These are phyloP conservation scores for Bucco capensis DNA, from an alignment of 2,113 vertebrate genomes.

Conservation along the genomic window DNA sequence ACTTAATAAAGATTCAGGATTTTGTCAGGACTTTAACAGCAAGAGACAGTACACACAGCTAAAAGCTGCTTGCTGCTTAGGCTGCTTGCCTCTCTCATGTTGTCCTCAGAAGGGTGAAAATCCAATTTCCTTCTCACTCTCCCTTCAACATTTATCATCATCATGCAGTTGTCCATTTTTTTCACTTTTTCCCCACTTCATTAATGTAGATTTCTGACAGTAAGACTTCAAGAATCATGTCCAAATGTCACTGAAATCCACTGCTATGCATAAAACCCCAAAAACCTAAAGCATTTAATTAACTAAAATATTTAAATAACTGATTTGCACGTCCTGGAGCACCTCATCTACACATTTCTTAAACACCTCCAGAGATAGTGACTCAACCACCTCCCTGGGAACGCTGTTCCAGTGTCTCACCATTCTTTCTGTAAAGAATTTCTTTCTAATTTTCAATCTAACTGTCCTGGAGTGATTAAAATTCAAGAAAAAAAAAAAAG, in stretches of 20 bases:
- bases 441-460: no score
- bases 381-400: no score
- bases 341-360: no score
- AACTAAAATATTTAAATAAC: background rate
- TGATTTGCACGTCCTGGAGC: no score
- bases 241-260: background rate
- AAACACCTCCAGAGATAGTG: no score
- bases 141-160: background rate
- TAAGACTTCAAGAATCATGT: background rate
- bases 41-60: background rate
- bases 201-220: background rate
- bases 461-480: no score
- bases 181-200: background rate
- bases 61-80: background rate
- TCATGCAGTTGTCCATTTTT: background rate
- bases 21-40: background rate
- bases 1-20: background rate
- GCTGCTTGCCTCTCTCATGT: background rate
- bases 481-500: no score
- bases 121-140: rapidly evolving
- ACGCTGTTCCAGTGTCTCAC: no score
- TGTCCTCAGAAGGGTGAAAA: background rate
- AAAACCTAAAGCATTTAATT: background rate
- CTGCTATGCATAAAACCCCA: background rate
- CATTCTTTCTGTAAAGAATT: no score